A percentile compares a stretch with the other conserved stretches of the same genome.
These are phyloP conservation scores for Indri indri DNA, from an alignment of 2,113 vertebrate genomes.

Conservation along the genomic window DNA sequence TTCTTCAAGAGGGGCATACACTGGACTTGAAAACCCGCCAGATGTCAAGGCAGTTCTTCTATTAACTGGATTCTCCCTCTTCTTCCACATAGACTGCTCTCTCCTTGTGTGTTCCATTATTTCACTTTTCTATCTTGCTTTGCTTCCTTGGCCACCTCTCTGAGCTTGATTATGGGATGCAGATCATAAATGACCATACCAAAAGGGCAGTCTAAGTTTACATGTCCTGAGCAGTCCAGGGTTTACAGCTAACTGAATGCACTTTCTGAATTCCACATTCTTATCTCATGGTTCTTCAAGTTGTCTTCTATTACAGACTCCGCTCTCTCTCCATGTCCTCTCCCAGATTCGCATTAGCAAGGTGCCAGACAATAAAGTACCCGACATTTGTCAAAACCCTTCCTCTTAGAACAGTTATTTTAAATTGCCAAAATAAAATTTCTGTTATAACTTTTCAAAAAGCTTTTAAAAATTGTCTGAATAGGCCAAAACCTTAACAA, in stretches of 20 bases:
- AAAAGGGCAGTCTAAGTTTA: background rate
- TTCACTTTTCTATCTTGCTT: background rate
- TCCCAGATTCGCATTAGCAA: background rate
- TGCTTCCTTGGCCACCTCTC: background rate
- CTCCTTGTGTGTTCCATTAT: no score
- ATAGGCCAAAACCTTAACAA: background rate
- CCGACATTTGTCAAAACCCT: background rate
- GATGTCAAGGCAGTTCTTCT: background rate
- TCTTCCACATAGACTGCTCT: background rate
- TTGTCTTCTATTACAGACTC: background rate
- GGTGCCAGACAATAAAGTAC: background rate
- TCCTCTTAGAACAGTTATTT: background rate
- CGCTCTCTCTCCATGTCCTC: background rate
- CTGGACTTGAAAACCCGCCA: background rate
- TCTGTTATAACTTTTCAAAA: background rate
- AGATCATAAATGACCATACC: background rate
- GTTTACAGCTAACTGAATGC: background rate
- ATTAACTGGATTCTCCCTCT: background rate
- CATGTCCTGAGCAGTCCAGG: background rate
- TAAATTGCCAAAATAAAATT: background rate
- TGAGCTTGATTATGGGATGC: background rate
- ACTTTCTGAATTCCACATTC: background rate
- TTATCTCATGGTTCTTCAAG: background rate
- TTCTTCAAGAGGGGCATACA: background rate
- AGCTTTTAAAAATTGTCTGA: background rate